Evolutionary conservation across 1,140 invertebrate genomes (phyloP), one percentile per base, ranked within the genome.

Genomic region (Drosophila ironensis): DNA sequence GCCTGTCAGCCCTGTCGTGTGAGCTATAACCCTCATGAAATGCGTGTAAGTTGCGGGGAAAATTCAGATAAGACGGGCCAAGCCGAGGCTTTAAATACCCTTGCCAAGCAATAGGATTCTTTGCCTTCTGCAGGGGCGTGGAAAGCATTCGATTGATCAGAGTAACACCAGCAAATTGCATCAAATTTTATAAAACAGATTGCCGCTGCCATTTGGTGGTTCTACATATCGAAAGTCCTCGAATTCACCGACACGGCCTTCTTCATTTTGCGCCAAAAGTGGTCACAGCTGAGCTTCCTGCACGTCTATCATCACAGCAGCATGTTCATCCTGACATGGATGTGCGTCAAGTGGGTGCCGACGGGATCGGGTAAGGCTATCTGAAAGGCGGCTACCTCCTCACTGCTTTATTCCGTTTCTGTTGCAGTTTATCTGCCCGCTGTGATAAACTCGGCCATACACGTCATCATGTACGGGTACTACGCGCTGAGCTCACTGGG

Each of bases 241-340:
- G 98, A 99, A 90, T 97, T 99, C 90, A 93, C 95, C 70, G 98
- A 99, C 89, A 98, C 97, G 0, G 93, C 96, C 69, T 98, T 98
- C 92, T 97, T 98, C 72, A 97, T 98, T 52, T 87, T 98, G 22
- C 92, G 96, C 25, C 97, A 97, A 89, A 98, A 98, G 81, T 93
- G 95, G 53, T 94, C 94, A 61, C 96, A 98, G 89, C 90, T 98
- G 45, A 96, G 95, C 7, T 98, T 98, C 90, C 92, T 98, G 2
- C 97, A 98, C 69, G 94, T 98, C 0, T 98, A 98, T 84, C 97
- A 98, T 90, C 97, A 98, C 86, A 96, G 96, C 3, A 97, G 96
- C 0, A 98, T 98, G 95, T 97, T 98, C 81, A 92, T 93, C 0
- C 93, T 97, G 11, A 98, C 97, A 96, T 99, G 97, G 97, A 97